phyloP scores from a whole-genome alignment of 92 coral and sea anemone genomes.

The Anthopleura xanthogrammica region DNA sequence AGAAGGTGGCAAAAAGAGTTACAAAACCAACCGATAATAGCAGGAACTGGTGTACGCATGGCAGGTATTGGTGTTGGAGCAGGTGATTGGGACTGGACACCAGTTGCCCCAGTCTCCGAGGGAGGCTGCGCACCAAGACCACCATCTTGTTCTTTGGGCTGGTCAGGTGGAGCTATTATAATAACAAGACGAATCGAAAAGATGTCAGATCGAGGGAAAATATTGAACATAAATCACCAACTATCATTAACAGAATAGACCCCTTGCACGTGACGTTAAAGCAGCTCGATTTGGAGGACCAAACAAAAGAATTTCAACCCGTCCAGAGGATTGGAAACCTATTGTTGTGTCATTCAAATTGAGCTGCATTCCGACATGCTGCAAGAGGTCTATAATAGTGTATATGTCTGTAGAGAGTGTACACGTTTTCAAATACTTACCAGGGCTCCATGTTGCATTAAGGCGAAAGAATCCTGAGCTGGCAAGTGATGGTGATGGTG shows the following conservation, averaged over 20 bases:
- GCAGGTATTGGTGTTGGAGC: slow-evolving; percentile 25
- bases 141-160: background rate
- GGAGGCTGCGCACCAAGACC: background rate
- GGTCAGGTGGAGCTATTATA: slow-evolving; percentile 18
- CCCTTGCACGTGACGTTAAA: no score
- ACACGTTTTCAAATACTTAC: slow-evolving; percentile 2
- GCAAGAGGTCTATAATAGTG: no score
- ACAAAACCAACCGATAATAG: slow-evolving; percentile 5
- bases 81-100: slow-evolving; percentile 46
- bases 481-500: slow-evolving; percentile 26
- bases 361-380: no score
- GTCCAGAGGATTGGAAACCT: no score
- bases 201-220: background rate
- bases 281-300: no score
- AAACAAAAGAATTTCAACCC: no score
- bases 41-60: slow-evolving; percentile 15
- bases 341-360: no score
- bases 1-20: background rate
- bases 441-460: slow-evolving; percentile 37
- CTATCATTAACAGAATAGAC: background rate
- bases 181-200: background rate
- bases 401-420: no score
- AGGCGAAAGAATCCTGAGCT: slow-evolving; percentile 25
- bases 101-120: slow-evolving; percentile 50
- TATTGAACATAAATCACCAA: no score